These are phyloP conservation scores for Zosterops hypoxanthus DNA, from an alignment of 2,113 vertebrate genomes.

Conservation along the genomic window DNA sequence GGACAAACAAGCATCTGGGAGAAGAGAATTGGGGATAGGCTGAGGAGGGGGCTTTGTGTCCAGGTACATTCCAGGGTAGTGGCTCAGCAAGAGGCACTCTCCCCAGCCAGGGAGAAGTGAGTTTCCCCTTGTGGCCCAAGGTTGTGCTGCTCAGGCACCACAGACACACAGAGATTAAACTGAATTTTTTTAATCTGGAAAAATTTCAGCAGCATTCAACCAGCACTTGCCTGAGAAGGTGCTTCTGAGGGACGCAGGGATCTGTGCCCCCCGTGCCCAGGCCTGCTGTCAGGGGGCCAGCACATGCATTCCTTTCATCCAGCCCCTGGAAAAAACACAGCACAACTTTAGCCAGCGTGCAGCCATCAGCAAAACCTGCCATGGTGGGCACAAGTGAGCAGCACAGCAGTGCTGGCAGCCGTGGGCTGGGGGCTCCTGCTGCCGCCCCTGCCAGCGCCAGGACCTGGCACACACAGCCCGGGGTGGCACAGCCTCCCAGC, in stretches of 20 bases:
- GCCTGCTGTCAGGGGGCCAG: fast-evolving
- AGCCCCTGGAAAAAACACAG: not conserved
- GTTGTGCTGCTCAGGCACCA: fast-evolving
- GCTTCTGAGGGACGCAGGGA: not conserved
- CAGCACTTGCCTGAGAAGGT: not conserved
- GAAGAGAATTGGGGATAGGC: not conserved
- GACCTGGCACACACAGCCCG: not conserved
- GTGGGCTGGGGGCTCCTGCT: not conserved
- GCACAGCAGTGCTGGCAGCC: not conserved
- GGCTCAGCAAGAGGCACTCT: not conserved
- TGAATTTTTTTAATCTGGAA: not conserved
- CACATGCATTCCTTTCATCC: fast-evolving
- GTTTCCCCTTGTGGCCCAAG: not conserved
- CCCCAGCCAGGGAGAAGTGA: not conserved
- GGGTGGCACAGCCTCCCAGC: fast-evolving
- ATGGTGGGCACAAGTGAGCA: not conserved
- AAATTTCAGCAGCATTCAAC: not conserved
- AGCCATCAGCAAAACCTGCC: not conserved
- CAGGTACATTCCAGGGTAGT: not conserved
- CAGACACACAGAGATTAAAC: not conserved
- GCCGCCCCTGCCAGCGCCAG: fast-evolving
- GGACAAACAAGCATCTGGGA: not conserved
- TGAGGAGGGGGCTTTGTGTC: not conserved
- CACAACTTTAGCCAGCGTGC: fast-evolving
- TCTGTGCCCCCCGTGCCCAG: fast-evolving